phyloP scores from a whole-genome alignment of 2,797 vertebrate genomes.

The Alosa sapidissima region DNA sequence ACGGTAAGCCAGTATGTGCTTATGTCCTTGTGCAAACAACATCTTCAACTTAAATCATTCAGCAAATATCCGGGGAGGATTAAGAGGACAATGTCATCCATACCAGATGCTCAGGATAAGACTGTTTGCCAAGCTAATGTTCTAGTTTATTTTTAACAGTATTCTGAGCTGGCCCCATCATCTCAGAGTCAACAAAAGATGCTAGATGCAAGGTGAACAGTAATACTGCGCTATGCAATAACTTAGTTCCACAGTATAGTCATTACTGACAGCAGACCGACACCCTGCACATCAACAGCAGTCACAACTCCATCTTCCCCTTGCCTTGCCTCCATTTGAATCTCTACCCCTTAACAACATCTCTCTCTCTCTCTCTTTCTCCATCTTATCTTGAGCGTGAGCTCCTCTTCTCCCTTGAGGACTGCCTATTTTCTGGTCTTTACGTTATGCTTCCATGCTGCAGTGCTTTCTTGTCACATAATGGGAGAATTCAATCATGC shows the following conservation, averaged over 20 bases:
- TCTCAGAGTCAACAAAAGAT: neutral
- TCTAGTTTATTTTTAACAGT: constrained; percentile 13
- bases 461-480: constrained; percentile 9
- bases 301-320: neutral
- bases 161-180: neutral
- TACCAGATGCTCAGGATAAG: neutral
- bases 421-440: constrained; percentile 36
- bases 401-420: constrained; percentile 25
- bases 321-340: neutral
- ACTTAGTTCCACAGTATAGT: neutral
- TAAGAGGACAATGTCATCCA: constrained; percentile 5
- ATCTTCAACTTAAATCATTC: neutral
- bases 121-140: constrained; percentile 26
- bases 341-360: neutral
- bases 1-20: neutral
- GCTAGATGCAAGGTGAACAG: neutral
- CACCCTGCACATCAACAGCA: neutral
- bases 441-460: constrained; percentile 34
- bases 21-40: neutral
- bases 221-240: neutral
- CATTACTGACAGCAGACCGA: neutral
- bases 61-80: constrained; percentile 7
- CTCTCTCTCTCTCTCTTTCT: constrained; percentile 23
- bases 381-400: constrained; percentile 37
- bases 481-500: constrained; percentile 18